phyloP scores from a whole-genome alignment of 2,113 vertebrate genomes.

The Rhinolophus sinicus region DNA sequence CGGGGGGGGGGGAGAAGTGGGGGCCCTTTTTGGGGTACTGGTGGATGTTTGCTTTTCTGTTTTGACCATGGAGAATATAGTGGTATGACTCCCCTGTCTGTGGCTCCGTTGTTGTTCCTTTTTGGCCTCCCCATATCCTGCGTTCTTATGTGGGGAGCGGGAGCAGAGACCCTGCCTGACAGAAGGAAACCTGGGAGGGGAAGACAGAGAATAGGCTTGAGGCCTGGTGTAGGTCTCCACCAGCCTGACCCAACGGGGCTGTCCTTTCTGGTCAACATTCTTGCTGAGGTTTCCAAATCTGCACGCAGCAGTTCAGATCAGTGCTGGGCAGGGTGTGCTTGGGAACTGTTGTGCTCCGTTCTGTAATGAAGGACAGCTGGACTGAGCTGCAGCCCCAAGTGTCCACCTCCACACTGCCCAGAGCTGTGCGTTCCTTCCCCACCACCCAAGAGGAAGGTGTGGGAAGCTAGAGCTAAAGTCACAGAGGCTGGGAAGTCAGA shows the following conservation, averaged over 20 bases:
- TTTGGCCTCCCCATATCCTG: too few relatives aligned
- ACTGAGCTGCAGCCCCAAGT: not conserved
- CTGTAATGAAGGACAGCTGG: not conserved
- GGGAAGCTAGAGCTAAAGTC: not conserved
- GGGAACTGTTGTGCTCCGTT: too few relatives aligned
- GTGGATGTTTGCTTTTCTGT: too few relatives aligned
- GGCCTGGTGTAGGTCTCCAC: not conserved
- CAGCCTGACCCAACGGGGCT: not conserved
- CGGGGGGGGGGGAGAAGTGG: too few relatives aligned
- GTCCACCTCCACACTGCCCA: not conserved
- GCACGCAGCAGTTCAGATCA: not conserved
- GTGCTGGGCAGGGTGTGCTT: not conserved
- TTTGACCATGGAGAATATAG: too few relatives aligned
- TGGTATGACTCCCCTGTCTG: too few relatives aligned
- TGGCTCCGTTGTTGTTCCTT: too few relatives aligned
- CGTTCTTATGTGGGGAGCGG: too few relatives aligned
- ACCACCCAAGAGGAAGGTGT: slow-evolving; percentile 1
- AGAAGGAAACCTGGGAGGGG: not conserved
- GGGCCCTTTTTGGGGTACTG: too few relatives aligned
- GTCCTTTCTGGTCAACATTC: not conserved
- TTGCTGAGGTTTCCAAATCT: not conserved
- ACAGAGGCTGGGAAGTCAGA: not conserved
- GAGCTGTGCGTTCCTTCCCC: not conserved
- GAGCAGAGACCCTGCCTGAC: too few relatives aligned
- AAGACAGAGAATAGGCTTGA: not conserved